A percentile compares a stretch with the other conserved stretches of the same genome.
Evolutionary conservation across 2,888 invertebrate genomes (phyloP).

Genomic region (Ormyrus nitidulus): DNA sequence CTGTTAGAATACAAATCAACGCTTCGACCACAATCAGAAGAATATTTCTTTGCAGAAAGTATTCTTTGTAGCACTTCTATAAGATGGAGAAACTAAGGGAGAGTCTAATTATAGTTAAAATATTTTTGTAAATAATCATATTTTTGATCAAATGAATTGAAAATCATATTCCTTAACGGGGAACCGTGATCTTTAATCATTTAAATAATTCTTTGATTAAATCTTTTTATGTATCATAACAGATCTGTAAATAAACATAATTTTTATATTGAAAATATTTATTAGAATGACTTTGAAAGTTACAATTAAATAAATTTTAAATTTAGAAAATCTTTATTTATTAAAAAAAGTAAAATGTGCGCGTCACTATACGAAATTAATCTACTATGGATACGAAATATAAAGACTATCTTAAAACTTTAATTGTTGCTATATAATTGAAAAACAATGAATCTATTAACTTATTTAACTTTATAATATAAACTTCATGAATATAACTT

Average conservation of each 20-base stretch:
- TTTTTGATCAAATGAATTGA: background rate
- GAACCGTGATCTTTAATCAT: background rate
- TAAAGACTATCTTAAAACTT: slow-evolving; percentile 44
- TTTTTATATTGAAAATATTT: slow-evolving; percentile 54
- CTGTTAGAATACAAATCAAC: slow-evolving; percentile 81
- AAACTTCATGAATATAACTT: slow-evolving; percentile 44
- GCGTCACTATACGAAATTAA: slow-evolving; percentile 45
- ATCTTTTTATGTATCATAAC: too few relatives aligned
- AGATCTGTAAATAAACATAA: background rate
- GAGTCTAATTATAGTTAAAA: background rate
- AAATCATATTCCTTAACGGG: background rate
- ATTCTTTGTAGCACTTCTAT: slow-evolving; percentile 77
- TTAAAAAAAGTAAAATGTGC: slow-evolving; percentile 43
- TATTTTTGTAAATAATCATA: slow-evolving; percentile 16
- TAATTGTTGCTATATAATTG: slow-evolving; percentile 33
- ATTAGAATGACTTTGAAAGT: slow-evolving; percentile 48
- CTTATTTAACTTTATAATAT: slow-evolving; percentile 52
- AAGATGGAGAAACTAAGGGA: slow-evolving; percentile 67
- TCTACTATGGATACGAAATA: slow-evolving; percentile 47
- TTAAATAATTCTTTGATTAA: too few relatives aligned
- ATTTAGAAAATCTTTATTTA: slow-evolving; percentile 48
- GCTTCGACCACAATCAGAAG: slow-evolving; percentile 81
- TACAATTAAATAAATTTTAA: slow-evolving; percentile 50
- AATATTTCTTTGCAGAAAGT: slow-evolving; percentile 85
- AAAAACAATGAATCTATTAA: slow-evolving; percentile 53